Evolutionary conservation across 92 coral and sea anemone species (phyloP).

Genomic region (Actinernus sp.): DNA sequence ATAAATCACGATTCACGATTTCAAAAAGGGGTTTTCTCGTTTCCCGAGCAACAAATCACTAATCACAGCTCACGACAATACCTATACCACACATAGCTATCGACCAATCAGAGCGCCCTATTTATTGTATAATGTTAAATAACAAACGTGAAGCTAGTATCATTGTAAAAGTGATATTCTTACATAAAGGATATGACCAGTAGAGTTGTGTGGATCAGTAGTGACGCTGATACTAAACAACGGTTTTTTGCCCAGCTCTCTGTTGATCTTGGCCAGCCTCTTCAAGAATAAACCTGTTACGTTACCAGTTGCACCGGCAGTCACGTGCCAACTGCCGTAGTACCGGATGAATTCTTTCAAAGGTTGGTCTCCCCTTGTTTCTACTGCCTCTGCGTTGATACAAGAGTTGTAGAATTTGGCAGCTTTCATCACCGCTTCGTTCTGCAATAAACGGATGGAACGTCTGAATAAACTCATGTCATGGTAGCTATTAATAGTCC

Average conservation of each 20-base stretch:
- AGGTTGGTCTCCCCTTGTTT: slow-evolving; percentile 18
- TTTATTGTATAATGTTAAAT: no score
- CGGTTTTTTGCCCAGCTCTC: slow-evolving; percentile 8
- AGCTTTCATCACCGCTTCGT: slow-evolving; percentile 38
- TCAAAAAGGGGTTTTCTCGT: no score
- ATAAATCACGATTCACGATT: no score
- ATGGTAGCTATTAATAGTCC: no score
- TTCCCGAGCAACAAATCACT: no score
- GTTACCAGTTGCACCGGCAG: neutral
- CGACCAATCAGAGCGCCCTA: no score
- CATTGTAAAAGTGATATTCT: neutral
- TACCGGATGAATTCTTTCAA: slow-evolving; percentile 20
- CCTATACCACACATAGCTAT: no score
- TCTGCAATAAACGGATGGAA: slow-evolving; percentile 5
- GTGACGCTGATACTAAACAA: slow-evolving; percentile 13
- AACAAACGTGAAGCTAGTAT: no score
- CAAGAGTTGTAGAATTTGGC: slow-evolving; percentile 33
- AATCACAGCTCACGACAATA: no score
- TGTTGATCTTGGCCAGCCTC: slow-evolving; percentile 26
- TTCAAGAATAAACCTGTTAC: neutral
- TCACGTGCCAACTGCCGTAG: slow-evolving; percentile 45
- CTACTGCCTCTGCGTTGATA: slow-evolving; percentile 21
- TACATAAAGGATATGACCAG: slow-evolving; percentile 18
- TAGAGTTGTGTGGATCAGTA: slow-evolving; percentile 14
- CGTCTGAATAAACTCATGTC: no score